Evolutionary conservation across 2,797 vertebrate species (phyloP).

Genomic region (Lacerta viridis): DNA sequence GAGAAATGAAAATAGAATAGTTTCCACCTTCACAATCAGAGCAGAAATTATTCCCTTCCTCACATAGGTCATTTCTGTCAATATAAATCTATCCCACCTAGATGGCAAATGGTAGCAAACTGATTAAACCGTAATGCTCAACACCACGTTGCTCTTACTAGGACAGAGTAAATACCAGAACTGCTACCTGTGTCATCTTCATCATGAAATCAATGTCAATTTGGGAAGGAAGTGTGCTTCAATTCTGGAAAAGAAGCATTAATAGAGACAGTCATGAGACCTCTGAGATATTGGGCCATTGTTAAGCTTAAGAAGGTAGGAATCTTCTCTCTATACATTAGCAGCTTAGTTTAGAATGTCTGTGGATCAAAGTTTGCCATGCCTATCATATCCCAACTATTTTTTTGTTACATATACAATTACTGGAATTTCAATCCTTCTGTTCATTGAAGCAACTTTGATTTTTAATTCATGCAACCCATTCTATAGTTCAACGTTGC

Average conservation of each 20-base stretch:
- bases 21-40: slow-evolving; percentile 29
- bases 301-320: neutral
- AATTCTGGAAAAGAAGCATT: slow-evolving; percentile 16
- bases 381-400: neutral
- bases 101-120: slow-evolving; percentile 28
- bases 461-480: too few species aligned
- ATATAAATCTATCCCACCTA: slow-evolving; percentile 39
- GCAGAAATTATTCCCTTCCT: slow-evolving; percentile 10
- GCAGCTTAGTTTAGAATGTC: slow-evolving; percentile 1
- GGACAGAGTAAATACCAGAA: too few species aligned
- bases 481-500: neutral
- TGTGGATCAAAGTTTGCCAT: neutral
- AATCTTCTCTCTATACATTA: neutral
- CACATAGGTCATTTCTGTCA: slow-evolving; percentile 38
- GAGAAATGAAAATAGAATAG: slow-evolving; percentile 27
- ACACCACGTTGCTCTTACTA: slow-evolving; percentile 16
- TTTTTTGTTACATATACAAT: neutral
- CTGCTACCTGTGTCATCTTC: slow-evolving; percentile 33
- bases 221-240: slow-evolving; percentile 30
- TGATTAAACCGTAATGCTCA: slow-evolving; percentile 26
- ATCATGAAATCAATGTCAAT: slow-evolving; percentile 35
- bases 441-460: too few species aligned
- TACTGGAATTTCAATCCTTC: too few species aligned
- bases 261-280: slow-evolving; percentile 14
- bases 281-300: neutral